These are phyloP conservation scores for Enteromius thamalakanensis DNA, from an alignment of 2,797 vertebrate species.

Conservation along the genomic window DNA sequence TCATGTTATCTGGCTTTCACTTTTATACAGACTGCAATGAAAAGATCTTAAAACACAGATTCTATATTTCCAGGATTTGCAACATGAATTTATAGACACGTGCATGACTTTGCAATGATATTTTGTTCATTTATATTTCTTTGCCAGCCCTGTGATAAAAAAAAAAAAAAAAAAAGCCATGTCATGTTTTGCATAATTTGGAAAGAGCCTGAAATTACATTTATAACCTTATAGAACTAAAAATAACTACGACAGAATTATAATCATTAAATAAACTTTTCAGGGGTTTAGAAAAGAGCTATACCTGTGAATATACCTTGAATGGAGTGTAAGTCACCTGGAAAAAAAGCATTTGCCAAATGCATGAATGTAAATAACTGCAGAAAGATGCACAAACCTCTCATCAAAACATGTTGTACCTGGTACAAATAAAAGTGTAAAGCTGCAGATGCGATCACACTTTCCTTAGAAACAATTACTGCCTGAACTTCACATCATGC, in stretches of 20 bases:
- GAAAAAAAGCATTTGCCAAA: neutral
- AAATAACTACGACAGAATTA: neutral
- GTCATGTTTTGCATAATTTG: neutral
- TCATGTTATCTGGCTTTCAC: neutral
- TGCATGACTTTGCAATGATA: neutral
- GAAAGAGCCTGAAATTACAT: neutral
- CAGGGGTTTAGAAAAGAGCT: neutral
- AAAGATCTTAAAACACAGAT: neutral
- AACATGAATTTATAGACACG: neutral
- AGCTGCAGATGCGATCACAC: neutral
- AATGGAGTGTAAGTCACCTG: neutral
- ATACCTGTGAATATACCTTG: neutral
- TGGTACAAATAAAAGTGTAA: neutral
- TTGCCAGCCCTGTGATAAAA: neutral
- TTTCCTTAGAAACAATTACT: conserved; percentile 7
- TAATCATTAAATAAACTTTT: neutral
- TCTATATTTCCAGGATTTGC: neutral
- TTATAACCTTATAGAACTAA: neutral
- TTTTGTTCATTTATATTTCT: neutral
- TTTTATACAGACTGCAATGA: neutral
- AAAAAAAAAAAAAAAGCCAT: neutral
- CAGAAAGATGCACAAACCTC: neutral
- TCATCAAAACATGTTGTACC: neutral
- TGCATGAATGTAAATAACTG: neutral
- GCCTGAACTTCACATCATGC: neutral